Evolutionary conservation across 37 sponge, comb jelly and placozoan species (phyloP).

Genomic region (Mnemiopsis leidyi): DNA sequence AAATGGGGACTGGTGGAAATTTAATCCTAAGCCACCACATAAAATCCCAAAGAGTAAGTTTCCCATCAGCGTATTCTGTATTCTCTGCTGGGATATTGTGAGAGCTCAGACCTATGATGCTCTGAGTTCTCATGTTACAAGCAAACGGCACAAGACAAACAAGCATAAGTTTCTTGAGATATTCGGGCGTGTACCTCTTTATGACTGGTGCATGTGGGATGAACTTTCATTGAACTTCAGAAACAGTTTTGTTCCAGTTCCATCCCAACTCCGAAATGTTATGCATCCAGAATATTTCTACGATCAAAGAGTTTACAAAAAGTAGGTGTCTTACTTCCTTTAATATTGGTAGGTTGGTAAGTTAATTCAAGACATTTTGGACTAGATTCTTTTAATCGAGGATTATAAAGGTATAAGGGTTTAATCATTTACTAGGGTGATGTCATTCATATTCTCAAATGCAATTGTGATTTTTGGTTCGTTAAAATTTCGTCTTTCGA

Average conservation of each 20-base stretch:
- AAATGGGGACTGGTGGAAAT: slow-evolving; percentile 44
- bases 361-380: too few relatives aligned
- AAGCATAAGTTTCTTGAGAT: not conserved
- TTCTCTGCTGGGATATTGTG: slow-evolving; percentile 62
- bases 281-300: slow-evolving; percentile 35
- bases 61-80: slow-evolving; percentile 7
- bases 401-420: too few relatives aligned
- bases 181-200: not conserved
- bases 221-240: slow-evolving; percentile 38
- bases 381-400: too few relatives aligned
- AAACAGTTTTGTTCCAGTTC: slow-evolving; percentile 12
- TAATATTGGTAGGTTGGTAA: not conserved
- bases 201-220: slow-evolving; percentile 59
- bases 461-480: too few relatives aligned
- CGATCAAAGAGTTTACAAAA: not conserved
- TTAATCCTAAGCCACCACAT: slow-evolving; percentile 23
- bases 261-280: slow-evolving; percentile 24
- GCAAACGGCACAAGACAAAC: not conserved
- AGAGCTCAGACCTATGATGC: not conserved
- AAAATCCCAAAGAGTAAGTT: not conserved
- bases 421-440: too few relatives aligned
- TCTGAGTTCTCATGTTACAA: not conserved
- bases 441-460: too few relatives aligned
- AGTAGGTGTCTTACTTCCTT: not conserved
- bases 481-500: too few relatives aligned